These are phyloP conservation scores for Glaucomys volans DNA, from an alignment of 2,113 vertebrate genomes.

Conservation along the genomic window DNA sequence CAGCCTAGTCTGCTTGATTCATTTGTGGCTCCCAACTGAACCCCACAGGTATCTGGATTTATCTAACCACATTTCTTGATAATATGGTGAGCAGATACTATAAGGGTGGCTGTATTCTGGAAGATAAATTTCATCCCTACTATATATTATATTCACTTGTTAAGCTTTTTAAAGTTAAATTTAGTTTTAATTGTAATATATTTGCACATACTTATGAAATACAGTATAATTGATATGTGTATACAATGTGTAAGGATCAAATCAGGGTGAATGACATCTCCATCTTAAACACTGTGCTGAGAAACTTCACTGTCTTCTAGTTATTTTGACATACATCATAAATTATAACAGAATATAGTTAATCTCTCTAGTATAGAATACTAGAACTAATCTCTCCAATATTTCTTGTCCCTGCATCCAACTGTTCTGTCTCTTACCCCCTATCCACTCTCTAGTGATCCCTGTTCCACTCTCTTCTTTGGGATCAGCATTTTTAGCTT, in stretches of 20 bases:
- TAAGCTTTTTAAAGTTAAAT: not conserved
- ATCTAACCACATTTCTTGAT: not conserved
- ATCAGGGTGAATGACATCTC: not conserved
- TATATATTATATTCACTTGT: not conserved
- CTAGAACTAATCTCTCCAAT: not conserved
- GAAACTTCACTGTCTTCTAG: not conserved
- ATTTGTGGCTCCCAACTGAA: not conserved
- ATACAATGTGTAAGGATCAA: not conserved
- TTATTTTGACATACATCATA: not conserved
- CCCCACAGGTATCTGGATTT: no score
- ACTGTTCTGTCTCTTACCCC: no score
- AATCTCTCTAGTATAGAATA: not conserved
- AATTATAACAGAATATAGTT: not conserved
- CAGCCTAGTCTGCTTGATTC: not conserved
- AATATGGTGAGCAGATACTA: not conserved
- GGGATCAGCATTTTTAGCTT: not conserved
- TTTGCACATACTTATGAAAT: not conserved
- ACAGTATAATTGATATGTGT: not conserved
- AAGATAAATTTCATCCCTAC: not conserved
- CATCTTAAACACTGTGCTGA: not conserved
- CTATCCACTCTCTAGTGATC: not conserved
- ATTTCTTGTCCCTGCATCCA: no score
- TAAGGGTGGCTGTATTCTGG: no score
- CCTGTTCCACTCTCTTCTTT: not conserved
- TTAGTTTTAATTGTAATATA: not conserved